phyloP scores from a whole-genome alignment of 2,888 invertebrate genomes.

The Cheiracanthium punctorium region DNA sequence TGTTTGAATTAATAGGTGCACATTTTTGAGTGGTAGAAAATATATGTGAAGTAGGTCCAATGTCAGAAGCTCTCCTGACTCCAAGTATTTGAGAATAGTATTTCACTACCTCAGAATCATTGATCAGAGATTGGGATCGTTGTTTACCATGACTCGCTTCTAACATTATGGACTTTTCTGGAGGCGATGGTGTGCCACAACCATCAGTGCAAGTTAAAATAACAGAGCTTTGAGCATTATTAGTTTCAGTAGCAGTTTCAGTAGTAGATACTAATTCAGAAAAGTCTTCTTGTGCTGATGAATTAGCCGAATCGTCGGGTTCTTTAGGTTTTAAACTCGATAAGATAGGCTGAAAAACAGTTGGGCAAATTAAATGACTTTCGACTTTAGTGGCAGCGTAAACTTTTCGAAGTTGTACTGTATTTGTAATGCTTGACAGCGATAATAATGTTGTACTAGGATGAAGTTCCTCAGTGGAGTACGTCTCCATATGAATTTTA shows the following conservation, averaged over 20 bases:
- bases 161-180: constrained; percentile 26
- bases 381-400: constrained; percentile 62
- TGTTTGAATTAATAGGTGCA: constrained; percentile 37
- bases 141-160: constrained; percentile 39
- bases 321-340: constrained; percentile 1
- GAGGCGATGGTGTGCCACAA: constrained; percentile 53
- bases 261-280: constrained; percentile 25
- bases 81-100: constrained; percentile 35
- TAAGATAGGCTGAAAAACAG: constrained; percentile 47
- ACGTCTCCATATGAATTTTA: constrained; percentile 62
- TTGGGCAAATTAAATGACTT: constrained; percentile 62
- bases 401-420: constrained; percentile 55
- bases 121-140: constrained; percentile 50
- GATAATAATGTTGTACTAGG: constrained; percentile 65
- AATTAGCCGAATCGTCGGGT: background rate
- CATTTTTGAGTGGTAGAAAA: constrained; percentile 15
- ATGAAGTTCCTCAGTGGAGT: constrained; percentile 67
- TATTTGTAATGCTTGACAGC: constrained; percentile 60
- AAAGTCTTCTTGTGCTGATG: constrained; percentile 14
- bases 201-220: constrained; percentile 42
- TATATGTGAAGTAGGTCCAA: constrained; percentile 15
- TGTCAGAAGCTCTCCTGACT: constrained; percentile 62
- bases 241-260: background rate
- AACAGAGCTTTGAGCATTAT: constrained; percentile 32
- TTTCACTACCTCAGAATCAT: constrained; percentile 45